phyloP scores from a whole-genome alignment of 2,113 vertebrate species.

The Syngnathus scovelli region DNA sequence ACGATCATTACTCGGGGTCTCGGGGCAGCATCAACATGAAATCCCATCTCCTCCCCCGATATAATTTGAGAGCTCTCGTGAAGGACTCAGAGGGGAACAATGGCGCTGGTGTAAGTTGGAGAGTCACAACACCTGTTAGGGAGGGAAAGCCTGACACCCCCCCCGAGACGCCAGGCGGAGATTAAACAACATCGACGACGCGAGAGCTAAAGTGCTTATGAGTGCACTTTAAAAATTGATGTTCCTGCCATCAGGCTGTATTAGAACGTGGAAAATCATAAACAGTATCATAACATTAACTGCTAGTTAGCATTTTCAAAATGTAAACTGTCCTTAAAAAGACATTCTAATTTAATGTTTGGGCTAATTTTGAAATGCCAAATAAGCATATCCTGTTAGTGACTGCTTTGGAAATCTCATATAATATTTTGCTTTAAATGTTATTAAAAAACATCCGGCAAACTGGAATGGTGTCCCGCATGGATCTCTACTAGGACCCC shows the following conservation, averaged over 20 bases:
- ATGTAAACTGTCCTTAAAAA: background rate
- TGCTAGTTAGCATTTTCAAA: background rate
- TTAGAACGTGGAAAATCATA: background rate
- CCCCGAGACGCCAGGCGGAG: constrained; percentile 19
- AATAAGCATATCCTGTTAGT: too few relatives aligned
- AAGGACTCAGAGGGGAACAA: constrained; percentile 43
- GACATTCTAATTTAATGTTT: background rate
- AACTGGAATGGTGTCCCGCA: background rate
- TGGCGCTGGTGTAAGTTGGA: constrained; percentile 49
- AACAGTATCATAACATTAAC: background rate
- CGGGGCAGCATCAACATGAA: constrained; percentile 56
- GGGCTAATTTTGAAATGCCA: background rate
- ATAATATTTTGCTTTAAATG: too few relatives aligned
- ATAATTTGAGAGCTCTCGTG: constrained; percentile 3
- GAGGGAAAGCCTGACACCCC: constrained; percentile 49
- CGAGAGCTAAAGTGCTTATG: background rate
- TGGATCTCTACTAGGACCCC: too few relatives aligned
- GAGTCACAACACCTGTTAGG: constrained; percentile 38
- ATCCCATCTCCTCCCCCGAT: constrained; percentile 45
- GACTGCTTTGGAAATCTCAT: too few relatives aligned
- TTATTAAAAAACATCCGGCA: background rate
- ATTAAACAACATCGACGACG: constrained; percentile 18
- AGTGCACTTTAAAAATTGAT: background rate
- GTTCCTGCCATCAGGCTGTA: background rate
- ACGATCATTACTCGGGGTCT: constrained; percentile 61